A percentile compares a stretch with the other conserved stretches of the same genome.
phyloP scores from a whole-genome alignment of 2,888 invertebrate species.

The Lasioglossum malachurum region DNA sequence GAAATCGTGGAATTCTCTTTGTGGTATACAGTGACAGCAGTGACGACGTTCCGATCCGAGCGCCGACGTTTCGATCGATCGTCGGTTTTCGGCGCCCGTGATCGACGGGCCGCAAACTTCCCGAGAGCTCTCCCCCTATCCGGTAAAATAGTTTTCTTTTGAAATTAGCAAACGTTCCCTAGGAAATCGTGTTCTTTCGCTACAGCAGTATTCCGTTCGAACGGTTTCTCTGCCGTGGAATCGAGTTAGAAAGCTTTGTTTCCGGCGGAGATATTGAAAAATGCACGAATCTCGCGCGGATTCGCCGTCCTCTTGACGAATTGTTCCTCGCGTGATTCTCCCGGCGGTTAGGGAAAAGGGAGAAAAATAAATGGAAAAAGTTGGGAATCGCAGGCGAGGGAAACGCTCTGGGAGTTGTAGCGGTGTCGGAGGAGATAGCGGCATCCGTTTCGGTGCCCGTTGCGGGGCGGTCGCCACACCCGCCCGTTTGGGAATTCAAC shows the following conservation, averaged over 20 bases:
- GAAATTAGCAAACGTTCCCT: background rate
- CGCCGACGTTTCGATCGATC: conserved; percentile 20
- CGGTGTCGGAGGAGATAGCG: conserved; percentile 68
- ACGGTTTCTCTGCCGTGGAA: background rate
- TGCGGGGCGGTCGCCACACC: conserved; percentile 84
- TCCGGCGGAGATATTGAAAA: background rate
- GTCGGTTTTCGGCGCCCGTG: background rate
- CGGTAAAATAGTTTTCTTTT: background rate
- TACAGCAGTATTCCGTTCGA: background rate
- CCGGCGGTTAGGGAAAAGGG: background rate
- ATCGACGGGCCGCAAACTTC: conserved; percentile 6
- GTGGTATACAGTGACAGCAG: conserved; percentile 17
- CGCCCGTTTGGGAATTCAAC: conserved; percentile 85
- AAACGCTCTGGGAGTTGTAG: conserved; percentile 44
- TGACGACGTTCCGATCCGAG: conserved; percentile 27
- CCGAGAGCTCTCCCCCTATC: background rate
- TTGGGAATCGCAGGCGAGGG: conserved; percentile 22
- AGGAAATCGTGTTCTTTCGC: background rate
- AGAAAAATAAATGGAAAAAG: conserved; percentile 31
- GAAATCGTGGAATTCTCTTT: conserved; percentile 18
- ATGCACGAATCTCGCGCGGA: background rate
- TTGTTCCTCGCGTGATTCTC: background rate
- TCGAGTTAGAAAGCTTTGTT: background rate
- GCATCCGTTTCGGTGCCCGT: conserved; percentile 82
- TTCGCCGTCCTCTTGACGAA: background rate